Evolutionary conservation across 30 jellyfish, hydroid and myxozoan genomes (phyloP).

Genomic region (Nemopilema nomurai): DNA sequence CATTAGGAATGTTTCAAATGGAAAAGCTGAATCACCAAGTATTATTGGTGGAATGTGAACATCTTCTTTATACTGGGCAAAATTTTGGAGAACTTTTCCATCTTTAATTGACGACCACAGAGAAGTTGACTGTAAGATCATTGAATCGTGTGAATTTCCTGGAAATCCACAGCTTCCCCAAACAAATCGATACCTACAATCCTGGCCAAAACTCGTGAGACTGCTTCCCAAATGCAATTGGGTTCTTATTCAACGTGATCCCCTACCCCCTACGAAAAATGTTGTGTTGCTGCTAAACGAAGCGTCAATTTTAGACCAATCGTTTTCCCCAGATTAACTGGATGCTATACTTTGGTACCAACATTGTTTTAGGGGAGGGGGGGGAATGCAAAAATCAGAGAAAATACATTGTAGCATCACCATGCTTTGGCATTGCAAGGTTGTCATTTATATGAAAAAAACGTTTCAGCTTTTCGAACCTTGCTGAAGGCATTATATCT

Average conservation of each 20-base stretch:
- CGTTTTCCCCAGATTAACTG: too few relatives aligned
- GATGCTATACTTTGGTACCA: too few relatives aligned
- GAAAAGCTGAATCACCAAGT: slow-evolving; percentile 65
- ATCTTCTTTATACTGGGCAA: background rate
- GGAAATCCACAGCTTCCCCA: slow-evolving; percentile 80
- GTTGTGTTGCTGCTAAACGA: too few relatives aligned
- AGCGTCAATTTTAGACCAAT: too few relatives aligned
- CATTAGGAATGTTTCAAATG: slow-evolving; percentile 39
- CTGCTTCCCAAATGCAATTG: too few relatives aligned
- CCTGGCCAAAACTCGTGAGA: too few relatives aligned
- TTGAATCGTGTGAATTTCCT: slow-evolving; percentile 66
- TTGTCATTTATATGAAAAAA: slow-evolving; percentile 28
- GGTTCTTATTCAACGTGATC: too few relatives aligned
- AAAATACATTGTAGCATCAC: too few relatives aligned
- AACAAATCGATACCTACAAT: slow-evolving; percentile 44
- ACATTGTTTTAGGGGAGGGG: too few relatives aligned
- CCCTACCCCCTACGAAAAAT: too few relatives aligned
- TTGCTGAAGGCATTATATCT: slow-evolving; percentile 3
- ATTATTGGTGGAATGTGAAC: slow-evolving; percentile 16
- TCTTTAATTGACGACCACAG: slow-evolving; percentile 30
- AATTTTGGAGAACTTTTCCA: slow-evolving; percentile 35
- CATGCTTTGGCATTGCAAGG: slow-evolving; percentile 21
- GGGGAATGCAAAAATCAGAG: too few relatives aligned
- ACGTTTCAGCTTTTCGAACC: slow-evolving; percentile 10
- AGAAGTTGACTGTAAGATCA: slow-evolving; percentile 57